These are phyloP conservation scores for Aquatica leii DNA, from an alignment of 2,888 invertebrate genomes.

Conservation along the genomic window DNA sequence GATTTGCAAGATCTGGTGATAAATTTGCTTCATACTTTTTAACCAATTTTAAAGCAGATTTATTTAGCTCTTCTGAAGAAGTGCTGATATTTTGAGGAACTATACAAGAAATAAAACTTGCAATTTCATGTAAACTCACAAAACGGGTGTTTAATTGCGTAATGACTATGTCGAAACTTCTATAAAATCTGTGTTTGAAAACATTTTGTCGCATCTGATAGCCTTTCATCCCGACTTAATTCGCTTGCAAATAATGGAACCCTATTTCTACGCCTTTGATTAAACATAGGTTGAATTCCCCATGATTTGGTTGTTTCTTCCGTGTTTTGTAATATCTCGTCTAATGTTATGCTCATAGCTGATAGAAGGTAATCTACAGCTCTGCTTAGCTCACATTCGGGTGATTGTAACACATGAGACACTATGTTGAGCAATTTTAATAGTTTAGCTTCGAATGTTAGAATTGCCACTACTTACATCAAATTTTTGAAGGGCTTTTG, in stretches of 20 bases:
- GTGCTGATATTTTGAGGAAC: neutral
- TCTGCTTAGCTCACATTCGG: neutral
- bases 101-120: constrained; percentile 1
- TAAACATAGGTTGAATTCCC: neutral
- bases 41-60: neutral
- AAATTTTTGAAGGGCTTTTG: neutral
- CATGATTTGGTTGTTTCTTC: neutral
- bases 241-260: constrained; percentile 1
- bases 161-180: neutral
- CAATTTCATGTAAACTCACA: neutral
- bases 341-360: neutral
- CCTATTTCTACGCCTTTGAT: neutral
- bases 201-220: constrained; percentile 8
- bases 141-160: neutral
- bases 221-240: constrained; percentile 2
- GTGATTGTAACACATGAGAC: neutral
- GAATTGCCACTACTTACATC: neutral
- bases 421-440: neutral
- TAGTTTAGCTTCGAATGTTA: neutral
- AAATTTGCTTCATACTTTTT: neutral
- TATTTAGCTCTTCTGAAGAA: neutral
- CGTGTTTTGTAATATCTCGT: neutral
- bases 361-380: neutral
- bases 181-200: constrained; percentile 9
- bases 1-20: neutral